Base-by-base conservation (phyloP, 1,140 invertebrate genomes). In the Ceratoteleas bidentatus region DNA sequence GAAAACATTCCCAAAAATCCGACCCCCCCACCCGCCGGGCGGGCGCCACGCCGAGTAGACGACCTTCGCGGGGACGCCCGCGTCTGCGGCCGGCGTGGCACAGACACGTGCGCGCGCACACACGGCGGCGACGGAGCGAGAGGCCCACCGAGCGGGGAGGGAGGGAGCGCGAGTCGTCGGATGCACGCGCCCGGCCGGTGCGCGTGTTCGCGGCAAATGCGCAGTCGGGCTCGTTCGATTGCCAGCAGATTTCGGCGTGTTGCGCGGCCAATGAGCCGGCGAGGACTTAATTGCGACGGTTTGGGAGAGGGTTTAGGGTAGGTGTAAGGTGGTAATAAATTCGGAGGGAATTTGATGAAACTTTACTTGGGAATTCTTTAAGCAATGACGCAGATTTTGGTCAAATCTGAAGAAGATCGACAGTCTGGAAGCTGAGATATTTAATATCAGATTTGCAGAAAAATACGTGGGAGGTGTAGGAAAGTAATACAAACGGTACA, bases 21-120 rank as follows among this genome's bases (percentile, higher is more conserved):
- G n/a, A n/a, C n/a, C n/a, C n/a, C n/a, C n/a, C n/a, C n/a, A n/a
- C n/a, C n/a, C n/a, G n/a, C n/a, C n/a, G n/a, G n/a, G n/a, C n/a
- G 68, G 81, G 66, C 32, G 34, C 65, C 24, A 61, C 72, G 73
- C 76, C 80, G 84, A 82, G 85, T 84, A 84, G 85, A 83, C 87
- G 87, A 88, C 87, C 86, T 87, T 88, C 85, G 84, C 86, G 85
- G 84, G 87, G 86, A 87, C 84, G 85, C 75, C 73, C 56, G 78
- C 65, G 82, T 81, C 78, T 84, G 82, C 74, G 72, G 70, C 52
- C 65, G 4, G 40, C 56, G 56, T 52, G 32, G 11, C 57, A 57
- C 69, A 60, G 38, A 57, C 62, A 47, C 54, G 32, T 47, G 53
- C 6, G 11, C 61, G 34, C 15, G 15, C 49, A 13, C 47, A 53